phyloP scores from a whole-genome alignment of 2,888 invertebrate species.

The Tetanocera ferruginea region DNA sequence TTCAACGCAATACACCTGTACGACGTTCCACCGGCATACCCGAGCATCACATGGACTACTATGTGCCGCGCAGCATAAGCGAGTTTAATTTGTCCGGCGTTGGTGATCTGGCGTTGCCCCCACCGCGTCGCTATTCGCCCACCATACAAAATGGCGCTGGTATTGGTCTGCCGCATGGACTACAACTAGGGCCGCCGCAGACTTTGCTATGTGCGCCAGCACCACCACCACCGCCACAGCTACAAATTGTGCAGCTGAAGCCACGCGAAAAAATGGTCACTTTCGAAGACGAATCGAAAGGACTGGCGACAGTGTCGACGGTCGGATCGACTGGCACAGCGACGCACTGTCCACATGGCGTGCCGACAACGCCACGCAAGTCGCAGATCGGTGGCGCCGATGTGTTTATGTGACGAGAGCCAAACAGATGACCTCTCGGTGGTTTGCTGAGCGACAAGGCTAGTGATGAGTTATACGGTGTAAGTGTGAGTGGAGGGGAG shows the following conservation, averaged over 20 bases:
- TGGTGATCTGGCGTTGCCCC: constrained; percentile 72
- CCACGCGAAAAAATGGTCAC: constrained; percentile 84
- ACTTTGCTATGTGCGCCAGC: constrained; percentile 62
- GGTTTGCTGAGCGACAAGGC: constrained; percentile 48
- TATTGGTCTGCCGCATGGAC: constrained; percentile 57
- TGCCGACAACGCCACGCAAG: constrained; percentile 69
- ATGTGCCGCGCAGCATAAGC: constrained; percentile 86
- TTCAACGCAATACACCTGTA: constrained; percentile 77
- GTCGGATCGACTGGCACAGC: constrained; percentile 45
- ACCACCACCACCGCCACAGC: constrained; percentile 62
- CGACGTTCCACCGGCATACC: constrained; percentile 75
- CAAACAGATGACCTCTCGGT: constrained; percentile 61
- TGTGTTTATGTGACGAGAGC: constrained; percentile 84
- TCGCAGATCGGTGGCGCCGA: constrained; percentile 68
- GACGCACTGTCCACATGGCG: constrained; percentile 69
- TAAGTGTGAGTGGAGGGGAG: constrained; percentile 41
- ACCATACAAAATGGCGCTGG: constrained; percentile 47
- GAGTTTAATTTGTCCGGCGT: constrained; percentile 84
- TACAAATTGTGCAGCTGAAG: constrained; percentile 70
- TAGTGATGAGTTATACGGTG: constrained; percentile 45
- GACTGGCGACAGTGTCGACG: constrained; percentile 48
- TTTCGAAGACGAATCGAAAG: constrained; percentile 79
- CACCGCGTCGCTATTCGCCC: constrained; percentile 70
- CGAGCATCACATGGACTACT: constrained; percentile 82
- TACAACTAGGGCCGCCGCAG: constrained; percentile 64